These are phyloP conservation scores for Agonopterix subpropinquella DNA, from an alignment of 2,888 invertebrate species.

Conservation along the genomic window DNA sequence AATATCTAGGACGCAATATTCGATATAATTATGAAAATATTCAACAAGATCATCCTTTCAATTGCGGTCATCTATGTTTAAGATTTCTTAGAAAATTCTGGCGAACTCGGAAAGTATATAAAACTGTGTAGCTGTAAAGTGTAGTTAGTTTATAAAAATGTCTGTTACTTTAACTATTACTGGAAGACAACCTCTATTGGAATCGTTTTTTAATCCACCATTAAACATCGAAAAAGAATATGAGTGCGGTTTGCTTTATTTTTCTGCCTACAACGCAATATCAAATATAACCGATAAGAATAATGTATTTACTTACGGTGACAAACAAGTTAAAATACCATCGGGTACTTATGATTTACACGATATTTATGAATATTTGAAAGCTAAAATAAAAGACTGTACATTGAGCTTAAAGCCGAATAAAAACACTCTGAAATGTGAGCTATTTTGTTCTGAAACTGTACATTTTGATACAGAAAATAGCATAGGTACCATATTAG, in stretches of 20 bases:
- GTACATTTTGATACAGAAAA: conserved; percentile 4
- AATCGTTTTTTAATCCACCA: conserved; percentile 8
- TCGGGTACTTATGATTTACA: conserved; percentile 18
- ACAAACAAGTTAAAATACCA: conserved; percentile 22
- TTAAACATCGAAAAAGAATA: conserved; percentile 11
- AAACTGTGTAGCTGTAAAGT: not conserved
- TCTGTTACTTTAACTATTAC: conserved; percentile 16
- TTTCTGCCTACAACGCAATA: conserved; percentile 17
- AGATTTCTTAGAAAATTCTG: conserved; percentile 18
- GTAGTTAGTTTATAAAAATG: not conserved
- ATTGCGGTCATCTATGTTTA: conserved; percentile 29
- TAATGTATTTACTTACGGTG: conserved; percentile 26
- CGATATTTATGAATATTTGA: conserved; percentile 14
- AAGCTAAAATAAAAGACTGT: conserved; percentile 1
- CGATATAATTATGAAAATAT: too few species aligned
- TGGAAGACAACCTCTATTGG: conserved; percentile 10
- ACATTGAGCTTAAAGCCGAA: conserved; percentile 13
- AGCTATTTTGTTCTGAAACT: conserved; percentile 3
- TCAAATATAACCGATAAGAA: conserved; percentile 30
- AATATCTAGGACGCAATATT: conserved; percentile 21
- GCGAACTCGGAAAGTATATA: conserved; percentile 7
- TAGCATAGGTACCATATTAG: conserved; percentile 5
- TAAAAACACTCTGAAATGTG: conserved; percentile 24
- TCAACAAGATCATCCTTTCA: conserved; percentile 23
- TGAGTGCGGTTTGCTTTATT: conserved; percentile 15